Percentiles rank a stretch among this genome's conserved stretches.
phyloP scores from a whole-genome alignment of 2,797 vertebrate genomes.

The Microctenopoma stevenorrisi region DNA sequence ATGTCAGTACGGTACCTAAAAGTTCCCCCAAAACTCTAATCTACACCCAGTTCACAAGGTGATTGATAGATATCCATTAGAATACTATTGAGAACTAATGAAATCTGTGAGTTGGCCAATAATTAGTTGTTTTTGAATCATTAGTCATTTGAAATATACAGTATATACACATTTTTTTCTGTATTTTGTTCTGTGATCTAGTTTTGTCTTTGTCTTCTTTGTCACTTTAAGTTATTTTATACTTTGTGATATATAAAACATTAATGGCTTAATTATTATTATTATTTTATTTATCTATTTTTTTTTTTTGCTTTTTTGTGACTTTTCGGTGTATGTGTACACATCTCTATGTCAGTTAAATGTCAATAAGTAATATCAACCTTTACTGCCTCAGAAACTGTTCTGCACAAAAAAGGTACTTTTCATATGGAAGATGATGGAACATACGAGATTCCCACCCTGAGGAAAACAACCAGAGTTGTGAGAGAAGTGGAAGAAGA shows the following conservation, averaged over 20 bases:
- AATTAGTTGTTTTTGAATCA: neutral
- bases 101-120: neutral
- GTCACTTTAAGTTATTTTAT: neutral
- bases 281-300: neutral
- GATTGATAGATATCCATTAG: neutral
- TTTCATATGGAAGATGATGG: constrained; percentile 80
- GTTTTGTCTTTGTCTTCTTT: constrained; percentile 7
- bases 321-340: constrained; percentile 23
- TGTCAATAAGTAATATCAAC: constrained; percentile 77
- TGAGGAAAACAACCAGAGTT: constrained; percentile 81
- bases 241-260: neutral
- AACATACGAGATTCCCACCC: constrained; percentile 78
- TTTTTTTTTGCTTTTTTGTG: constrained; percentile 8
- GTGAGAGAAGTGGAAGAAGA: constrained; percentile 72
- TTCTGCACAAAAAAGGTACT: constrained; percentile 84
- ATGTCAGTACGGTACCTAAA: neutral
- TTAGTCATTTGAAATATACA: neutral
- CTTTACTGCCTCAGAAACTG: constrained; percentile 83
- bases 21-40: neutral
- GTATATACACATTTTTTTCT: neutral
- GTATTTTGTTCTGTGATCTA: neutral
- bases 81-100: no score
- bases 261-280: neutral
- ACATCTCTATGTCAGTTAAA: constrained; percentile 7
- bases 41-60: neutral